phyloP scores from a whole-genome alignment of 2,113 vertebrate genomes.

The Gobiocypris rarus region DNA sequence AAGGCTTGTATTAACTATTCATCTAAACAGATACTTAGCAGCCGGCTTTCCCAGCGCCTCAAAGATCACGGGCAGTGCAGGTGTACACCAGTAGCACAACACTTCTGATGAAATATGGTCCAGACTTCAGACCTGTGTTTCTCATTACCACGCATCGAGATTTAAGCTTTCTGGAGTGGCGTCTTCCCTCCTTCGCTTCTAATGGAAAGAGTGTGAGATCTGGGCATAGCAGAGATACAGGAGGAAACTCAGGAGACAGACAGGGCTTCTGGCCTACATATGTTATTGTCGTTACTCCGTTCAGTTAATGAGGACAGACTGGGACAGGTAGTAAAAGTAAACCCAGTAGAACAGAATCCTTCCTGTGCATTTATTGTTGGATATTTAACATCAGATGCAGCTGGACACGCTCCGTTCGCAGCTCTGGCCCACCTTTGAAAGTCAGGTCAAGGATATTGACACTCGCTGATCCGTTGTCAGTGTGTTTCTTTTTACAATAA shows the following conservation, averaged over 20 bases:
- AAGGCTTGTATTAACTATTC: conserved; percentile 40
- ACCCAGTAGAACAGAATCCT: conserved; percentile 47
- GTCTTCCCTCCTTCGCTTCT: not conserved
- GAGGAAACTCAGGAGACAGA: not conserved
- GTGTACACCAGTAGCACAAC: not conserved
- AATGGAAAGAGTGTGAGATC: conserved; percentile 28
- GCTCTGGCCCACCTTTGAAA: conserved; percentile 28
- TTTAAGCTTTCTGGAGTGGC: conserved; percentile 17
- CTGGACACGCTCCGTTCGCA: conserved; percentile 6
- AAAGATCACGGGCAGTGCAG: conserved; percentile 1
- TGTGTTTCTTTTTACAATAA: conserved; percentile 27
- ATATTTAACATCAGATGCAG: conserved; percentile 38
- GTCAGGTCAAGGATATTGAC: conserved; percentile 28
- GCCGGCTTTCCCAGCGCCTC: conserved; percentile 13
- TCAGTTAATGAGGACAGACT: conserved; percentile 39
- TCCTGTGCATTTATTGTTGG: conserved; percentile 46
- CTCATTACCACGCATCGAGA: conserved; percentile 31
- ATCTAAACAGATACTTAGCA: conserved; percentile 40
- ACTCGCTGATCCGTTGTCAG: conserved; percentile 9
- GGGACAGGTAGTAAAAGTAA: conserved; percentile 48
- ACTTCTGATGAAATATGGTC: conserved; percentile 37
- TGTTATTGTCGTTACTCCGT: conserved; percentile 42
- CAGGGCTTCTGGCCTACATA: conserved; percentile 34
- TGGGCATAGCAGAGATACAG: not conserved
- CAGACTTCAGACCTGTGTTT: conserved; percentile 47